Conservation (phyloP, 2,888 invertebrate species). For the Caenorhabditis sulstoni region DNA sequence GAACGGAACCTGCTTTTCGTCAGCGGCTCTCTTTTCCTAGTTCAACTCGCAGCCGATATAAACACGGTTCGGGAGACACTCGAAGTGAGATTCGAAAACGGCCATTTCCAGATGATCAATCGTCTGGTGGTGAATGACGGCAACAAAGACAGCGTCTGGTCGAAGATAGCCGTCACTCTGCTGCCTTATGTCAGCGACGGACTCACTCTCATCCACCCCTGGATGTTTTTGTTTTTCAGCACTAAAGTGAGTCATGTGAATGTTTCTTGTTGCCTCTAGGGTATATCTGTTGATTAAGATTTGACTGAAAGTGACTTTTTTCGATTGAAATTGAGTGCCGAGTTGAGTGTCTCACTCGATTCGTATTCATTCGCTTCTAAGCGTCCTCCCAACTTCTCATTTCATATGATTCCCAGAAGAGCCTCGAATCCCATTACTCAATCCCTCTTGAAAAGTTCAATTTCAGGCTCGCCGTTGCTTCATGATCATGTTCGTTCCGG, state of each 20-base stretch:
- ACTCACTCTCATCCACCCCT: slow-evolving; percentile 45
- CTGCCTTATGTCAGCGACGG: slow-evolving; percentile 48
- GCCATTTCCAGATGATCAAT: slow-evolving; percentile 30
- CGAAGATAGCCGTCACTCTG: slow-evolving; percentile 32
- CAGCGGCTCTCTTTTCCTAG: slow-evolving; percentile 30
- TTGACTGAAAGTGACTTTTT: too few relatives aligned
- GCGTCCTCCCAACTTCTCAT: too few relatives aligned
- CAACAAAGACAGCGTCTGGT: slow-evolving; percentile 25
- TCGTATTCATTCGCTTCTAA: too few relatives aligned
- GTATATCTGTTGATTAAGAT: too few relatives aligned
- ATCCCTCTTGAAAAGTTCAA: too few relatives aligned
- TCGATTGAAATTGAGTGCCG: too few relatives aligned
- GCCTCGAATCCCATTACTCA: too few relatives aligned
- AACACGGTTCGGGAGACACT: slow-evolving; percentile 28
- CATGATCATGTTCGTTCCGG: slow-evolving; percentile 31
- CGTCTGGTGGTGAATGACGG: slow-evolving; percentile 38
- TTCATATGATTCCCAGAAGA: too few relatives aligned
- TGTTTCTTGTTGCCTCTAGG: too few relatives aligned
- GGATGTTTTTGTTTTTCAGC: slow-evolving; percentile 34
- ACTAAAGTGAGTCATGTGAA: too few relatives aligned
- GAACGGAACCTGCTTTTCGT: slow-evolving; percentile 49
- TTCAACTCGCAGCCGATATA: slow-evolving; percentile 39
- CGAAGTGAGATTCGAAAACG: not conserved
- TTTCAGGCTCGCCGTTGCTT: slow-evolving; percentile 1
- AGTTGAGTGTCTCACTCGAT: too few relatives aligned